Percentiles rank a stretch among this genome's conserved stretches.
phyloP scores from a whole-genome alignment of 92 coral and sea anemone genomes.

The Pocillopora meandrina region DNA sequence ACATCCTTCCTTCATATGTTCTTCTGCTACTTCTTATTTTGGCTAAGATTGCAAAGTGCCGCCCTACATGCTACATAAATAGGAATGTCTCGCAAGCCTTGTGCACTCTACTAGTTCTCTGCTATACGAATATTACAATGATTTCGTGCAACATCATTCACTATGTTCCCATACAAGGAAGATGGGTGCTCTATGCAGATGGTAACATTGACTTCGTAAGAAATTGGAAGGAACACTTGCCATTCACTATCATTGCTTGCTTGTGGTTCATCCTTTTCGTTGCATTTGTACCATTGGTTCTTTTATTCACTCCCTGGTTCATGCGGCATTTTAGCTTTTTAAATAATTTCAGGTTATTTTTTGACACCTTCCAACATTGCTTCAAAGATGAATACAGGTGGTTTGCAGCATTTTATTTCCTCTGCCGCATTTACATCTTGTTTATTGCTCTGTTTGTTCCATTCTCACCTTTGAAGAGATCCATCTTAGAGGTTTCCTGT shows the following conservation, averaged over 20 bases:
- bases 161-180: slow-evolving; percentile 69
- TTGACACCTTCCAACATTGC: slow-evolving; percentile 87
- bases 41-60: slow-evolving; percentile 61
- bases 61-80: slow-evolving; percentile 82
- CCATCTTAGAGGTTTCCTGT: slow-evolving; percentile 77
- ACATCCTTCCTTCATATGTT: slow-evolving; percentile 73
- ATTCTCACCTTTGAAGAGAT: slow-evolving; percentile 67
- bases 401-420: slow-evolving; percentile 94
- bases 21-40: slow-evolving; percentile 62
- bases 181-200: slow-evolving; percentile 72
- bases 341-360: slow-evolving; percentile 69
- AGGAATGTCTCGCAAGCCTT: slow-evolving; percentile 76
- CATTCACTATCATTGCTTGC: slow-evolving; percentile 74
- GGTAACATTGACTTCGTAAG: slow-evolving; percentile 61
- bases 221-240: slow-evolving; percentile 75
- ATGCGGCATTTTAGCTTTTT: slow-evolving; percentile 48
- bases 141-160: slow-evolving; percentile 73
- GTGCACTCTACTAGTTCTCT: slow-evolving; percentile 73
- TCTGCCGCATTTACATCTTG: slow-evolving; percentile 79
- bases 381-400: slow-evolving; percentile 75
- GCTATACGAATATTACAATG: slow-evolving; percentile 78
- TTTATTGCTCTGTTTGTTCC: slow-evolving; percentile 67
- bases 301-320: slow-evolving; percentile 83
- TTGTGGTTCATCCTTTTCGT: slow-evolving; percentile 67
- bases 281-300: slow-evolving; percentile 69